These are phyloP conservation scores for Idaea dimidiata DNA, from an alignment of 2,888 invertebrate genomes.

Conservation along the genomic window DNA sequence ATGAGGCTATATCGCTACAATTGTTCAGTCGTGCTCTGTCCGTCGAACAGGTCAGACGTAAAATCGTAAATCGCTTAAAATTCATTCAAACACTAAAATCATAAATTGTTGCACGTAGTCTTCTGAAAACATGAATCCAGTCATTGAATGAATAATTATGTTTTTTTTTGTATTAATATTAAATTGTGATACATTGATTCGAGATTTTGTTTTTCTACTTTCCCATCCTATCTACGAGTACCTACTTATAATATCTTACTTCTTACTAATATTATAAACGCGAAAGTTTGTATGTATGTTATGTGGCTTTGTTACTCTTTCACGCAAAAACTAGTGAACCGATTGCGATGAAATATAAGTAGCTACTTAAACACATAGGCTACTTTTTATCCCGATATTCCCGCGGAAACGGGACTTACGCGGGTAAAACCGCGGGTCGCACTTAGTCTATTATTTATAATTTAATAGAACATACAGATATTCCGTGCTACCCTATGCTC, in stretches of 20 bases:
- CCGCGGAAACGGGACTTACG: no score
- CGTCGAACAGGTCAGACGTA: background rate
- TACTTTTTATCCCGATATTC: no score
- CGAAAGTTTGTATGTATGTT: no score
- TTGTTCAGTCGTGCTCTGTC: background rate
- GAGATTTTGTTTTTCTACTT: slow-evolving; percentile 3
- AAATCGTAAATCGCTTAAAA: background rate
- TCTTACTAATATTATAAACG: no score
- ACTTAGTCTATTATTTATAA: no score
- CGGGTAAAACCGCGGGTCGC: no score
- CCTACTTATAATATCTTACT: background rate
- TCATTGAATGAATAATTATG: background rate
- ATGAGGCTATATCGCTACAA: background rate
- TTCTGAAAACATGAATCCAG: background rate
- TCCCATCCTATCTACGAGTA: slow-evolving; percentile 4
- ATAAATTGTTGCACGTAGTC: background rate
- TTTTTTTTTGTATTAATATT: slow-evolving; percentile 7
- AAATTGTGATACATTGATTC: slow-evolving; percentile 6
- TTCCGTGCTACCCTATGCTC: no score
- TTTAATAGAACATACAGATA: no score
- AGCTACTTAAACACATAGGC: no score
- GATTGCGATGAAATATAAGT: background rate
- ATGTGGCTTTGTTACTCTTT: no score
- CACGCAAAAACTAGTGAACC: no score
- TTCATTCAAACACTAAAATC: background rate